Base-by-base conservation (phyloP, 2,888 invertebrate species). In the Andrena flavipes region DNA sequence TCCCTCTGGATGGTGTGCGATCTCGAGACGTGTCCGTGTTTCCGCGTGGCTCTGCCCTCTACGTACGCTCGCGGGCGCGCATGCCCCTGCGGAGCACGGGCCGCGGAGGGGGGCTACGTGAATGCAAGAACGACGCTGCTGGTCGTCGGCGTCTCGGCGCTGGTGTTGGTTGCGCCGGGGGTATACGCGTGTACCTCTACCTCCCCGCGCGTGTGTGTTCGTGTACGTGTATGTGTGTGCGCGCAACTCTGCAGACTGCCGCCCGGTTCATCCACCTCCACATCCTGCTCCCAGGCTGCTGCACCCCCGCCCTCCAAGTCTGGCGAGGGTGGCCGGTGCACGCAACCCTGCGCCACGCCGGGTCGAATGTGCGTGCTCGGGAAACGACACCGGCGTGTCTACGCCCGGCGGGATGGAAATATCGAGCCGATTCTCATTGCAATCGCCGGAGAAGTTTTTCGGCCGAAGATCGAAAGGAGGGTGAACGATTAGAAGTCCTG, bases 231-330 rank as follows among this genome's bases (percentile, higher is more conserved):
- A 59, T 76, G 48, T 63, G 67, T 79, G 76, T 64, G 76, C 65
- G 81, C 63, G 72, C 75, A 82, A 87, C 84, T 88, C 85, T 89
- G 89, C 89, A 88, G 91, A 92, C 91, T 90, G 90, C 89, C 83
- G 88, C 91, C 90, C 91, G 92, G 92, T 92, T 92, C 92, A 92
- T 92, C 92, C 92, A 92, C 92, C 92, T 92, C 90, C 80, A 23
- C 73, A 76, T 88, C 86, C 90, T 88, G 88, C 84, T 90, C 90
- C 91, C 91, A 87, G 91, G 90, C 91, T 87, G 91, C 89, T 85
- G 88, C 89, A 90, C 89, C 86, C 89, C 89, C 89, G 72, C 67
- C 79, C 76, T 59, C 35, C 3, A 60, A 76, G 81, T 85, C 87
- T 79, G 82, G 49, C 84, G 62, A 74, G 86, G 81, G 79, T 79